Conservation (phyloP, 2,113 vertebrate genomes). For the Vanacampus margaritifer region DNA sequence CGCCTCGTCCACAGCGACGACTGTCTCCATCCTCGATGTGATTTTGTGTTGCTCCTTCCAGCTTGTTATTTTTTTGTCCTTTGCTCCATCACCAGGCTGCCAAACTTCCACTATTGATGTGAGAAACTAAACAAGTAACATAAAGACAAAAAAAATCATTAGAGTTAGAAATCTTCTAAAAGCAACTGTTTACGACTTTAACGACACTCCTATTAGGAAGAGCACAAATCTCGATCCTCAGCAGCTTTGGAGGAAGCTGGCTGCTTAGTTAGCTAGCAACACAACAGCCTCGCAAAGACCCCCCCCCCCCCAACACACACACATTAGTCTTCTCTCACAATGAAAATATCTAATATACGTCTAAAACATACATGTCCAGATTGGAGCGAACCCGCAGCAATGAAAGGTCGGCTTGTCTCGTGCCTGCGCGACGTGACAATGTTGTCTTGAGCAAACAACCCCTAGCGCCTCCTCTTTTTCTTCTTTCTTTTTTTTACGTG, state of each 20-base stretch:
- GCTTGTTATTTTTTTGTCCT: constrained; percentile 26
- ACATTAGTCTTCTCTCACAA: neutral
- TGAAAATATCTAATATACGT: neutral
- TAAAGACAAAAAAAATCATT: neutral
- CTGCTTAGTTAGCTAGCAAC: constrained; percentile 48
- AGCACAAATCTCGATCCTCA: constrained; percentile 22
- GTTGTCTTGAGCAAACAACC: constrained; percentile 43
- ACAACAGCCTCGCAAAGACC: constrained; percentile 12
- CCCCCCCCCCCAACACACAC: neutral
- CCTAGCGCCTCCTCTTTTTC: constrained; percentile 34
- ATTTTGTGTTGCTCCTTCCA: constrained; percentile 23
- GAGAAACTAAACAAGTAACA: neutral
- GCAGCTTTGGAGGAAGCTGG: constrained; percentile 52
- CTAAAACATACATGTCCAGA: neutral
- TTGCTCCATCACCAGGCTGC: constrained; percentile 52
- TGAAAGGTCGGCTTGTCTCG: constrained; percentile 8
- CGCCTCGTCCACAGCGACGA: constrained; percentile 5
- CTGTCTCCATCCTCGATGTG: constrained; percentile 39
- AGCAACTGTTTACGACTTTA: neutral
- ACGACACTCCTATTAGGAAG: neutral
- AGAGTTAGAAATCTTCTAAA: neutral
- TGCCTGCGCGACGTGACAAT: constrained; percentile 47
- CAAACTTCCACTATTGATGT: constrained; percentile 28
- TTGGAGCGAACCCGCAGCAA: neutral
- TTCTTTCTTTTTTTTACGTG: constrained; percentile 2